These are phyloP conservation scores for Pammene aurita DNA, from an alignment of 2,888 invertebrate species.

Conservation along the genomic window DNA sequence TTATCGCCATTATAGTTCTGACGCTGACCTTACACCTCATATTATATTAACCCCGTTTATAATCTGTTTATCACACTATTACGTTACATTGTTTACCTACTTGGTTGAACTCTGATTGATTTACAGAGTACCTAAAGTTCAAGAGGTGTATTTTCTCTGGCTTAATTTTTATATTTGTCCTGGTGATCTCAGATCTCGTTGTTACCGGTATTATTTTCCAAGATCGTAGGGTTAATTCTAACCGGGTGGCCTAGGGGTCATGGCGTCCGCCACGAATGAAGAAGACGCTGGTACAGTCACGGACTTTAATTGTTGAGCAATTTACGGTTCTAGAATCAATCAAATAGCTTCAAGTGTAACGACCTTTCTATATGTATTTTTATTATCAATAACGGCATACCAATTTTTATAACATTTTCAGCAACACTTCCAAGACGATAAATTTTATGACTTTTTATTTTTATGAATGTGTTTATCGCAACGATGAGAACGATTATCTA, in stretches of 20 bases:
- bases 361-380: constrained; percentile 15
- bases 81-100: neutral
- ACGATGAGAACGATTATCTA: constrained; percentile 3
- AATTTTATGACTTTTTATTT: constrained; percentile 28
- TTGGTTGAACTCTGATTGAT: constrained; percentile 5
- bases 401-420: constrained; percentile 32
- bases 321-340: too few species aligned
- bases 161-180: too few species aligned
- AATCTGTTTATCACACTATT: constrained; percentile 20
- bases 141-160: neutral
- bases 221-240: too few species aligned
- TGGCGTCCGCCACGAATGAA: too few species aligned
- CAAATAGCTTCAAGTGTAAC: constrained; percentile 1
- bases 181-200: too few species aligned
- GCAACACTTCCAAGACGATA: constrained; percentile 35
- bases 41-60: constrained; percentile 19
- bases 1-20: constrained; percentile 22
- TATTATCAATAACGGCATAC: constrained; percentile 25
- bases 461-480: constrained; percentile 35
- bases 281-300: too few species aligned
- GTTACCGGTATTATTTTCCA: too few species aligned
- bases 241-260: too few species aligned
- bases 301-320: too few species aligned
- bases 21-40: constrained; percentile 24
- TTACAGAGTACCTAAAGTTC: constrained; percentile 6